Evolutionary conservation across 1,140 invertebrate species (phyloP).

Genomic region (Pseudobourletiella spinata): DNA sequence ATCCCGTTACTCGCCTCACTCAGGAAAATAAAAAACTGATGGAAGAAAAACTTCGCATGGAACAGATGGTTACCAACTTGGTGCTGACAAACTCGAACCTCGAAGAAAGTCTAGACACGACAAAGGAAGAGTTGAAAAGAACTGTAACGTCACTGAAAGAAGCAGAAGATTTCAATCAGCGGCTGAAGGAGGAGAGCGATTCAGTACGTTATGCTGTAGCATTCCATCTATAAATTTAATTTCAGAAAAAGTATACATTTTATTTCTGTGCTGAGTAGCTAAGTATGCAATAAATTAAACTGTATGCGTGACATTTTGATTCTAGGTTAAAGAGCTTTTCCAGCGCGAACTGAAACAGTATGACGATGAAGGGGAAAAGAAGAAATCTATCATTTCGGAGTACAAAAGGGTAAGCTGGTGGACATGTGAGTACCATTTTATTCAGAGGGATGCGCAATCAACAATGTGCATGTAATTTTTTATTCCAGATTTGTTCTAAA

Average conservation of each 20-base stretch:
- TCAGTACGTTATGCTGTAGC: constrained; percentile 48
- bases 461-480: background rate
- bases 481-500: constrained; percentile 65
- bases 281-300: too few relatives aligned
- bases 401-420: constrained; percentile 64
- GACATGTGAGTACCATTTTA: too few relatives aligned
- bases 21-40: constrained; percentile 49
- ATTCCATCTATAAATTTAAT: too few relatives aligned
- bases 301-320: background rate
- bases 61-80: constrained; percentile 38
- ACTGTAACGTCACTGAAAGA: constrained; percentile 62
- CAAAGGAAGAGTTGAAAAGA: constrained; percentile 67
- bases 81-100: constrained; percentile 42
- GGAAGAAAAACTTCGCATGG: constrained; percentile 48
- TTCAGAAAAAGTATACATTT: too few relatives aligned
- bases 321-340: constrained; percentile 70
- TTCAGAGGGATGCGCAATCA: too few relatives aligned
- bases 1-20: constrained; percentile 51
- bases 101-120: constrained; percentile 67
- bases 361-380: constrained; percentile 61
- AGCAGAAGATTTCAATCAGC: constrained; percentile 71
- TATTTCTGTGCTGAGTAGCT: too few relatives aligned
- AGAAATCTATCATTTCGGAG: constrained; percentile 69
- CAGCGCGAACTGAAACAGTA: constrained; percentile 65
- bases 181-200: constrained; percentile 64